Conservation (phyloP, 2,113 vertebrate genomes). For the Xiphophorus hellerii region DNA sequence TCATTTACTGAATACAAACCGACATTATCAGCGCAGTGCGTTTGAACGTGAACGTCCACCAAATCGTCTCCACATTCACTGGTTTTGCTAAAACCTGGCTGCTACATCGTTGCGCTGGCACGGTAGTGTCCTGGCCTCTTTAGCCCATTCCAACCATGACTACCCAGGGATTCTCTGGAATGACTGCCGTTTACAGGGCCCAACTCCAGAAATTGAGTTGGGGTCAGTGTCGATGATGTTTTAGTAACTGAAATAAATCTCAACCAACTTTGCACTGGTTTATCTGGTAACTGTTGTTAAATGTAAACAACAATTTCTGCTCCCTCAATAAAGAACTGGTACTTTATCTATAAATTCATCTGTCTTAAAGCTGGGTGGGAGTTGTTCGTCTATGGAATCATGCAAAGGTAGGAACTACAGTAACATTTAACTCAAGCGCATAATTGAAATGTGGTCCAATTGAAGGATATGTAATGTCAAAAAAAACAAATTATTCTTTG, state of each 20-base stretch:
- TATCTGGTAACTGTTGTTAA: not conserved
- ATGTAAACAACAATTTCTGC: not conserved
- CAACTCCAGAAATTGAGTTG: conserved; percentile 30
- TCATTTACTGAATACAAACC: too few relatives aligned
- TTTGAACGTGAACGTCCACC: not conserved
- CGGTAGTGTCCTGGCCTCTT: conserved; percentile 1
- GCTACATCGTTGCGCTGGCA: not conserved
- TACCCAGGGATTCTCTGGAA: conserved; percentile 12
- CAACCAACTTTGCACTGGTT: not conserved
- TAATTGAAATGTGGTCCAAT: too few relatives aligned
- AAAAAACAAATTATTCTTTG: too few relatives aligned
- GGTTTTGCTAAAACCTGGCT: not conserved
- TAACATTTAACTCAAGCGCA: too few relatives aligned
- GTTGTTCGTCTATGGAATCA: too few relatives aligned
- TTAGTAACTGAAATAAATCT: conserved; percentile 35
- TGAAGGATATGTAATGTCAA: too few relatives aligned
- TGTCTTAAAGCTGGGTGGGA: not conserved
- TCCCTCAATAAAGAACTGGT: not conserved
- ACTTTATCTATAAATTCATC: not conserved
- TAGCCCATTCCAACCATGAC: conserved; percentile 4
- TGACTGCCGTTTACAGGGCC: conserved; percentile 26
- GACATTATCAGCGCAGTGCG: not conserved
- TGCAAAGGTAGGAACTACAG: too few relatives aligned
- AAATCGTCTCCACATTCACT: not conserved
- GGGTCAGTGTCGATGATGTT: conserved; percentile 36